These are phyloP conservation scores for Epirrita christyi DNA, from an alignment of 2,888 invertebrate species.

Conservation along the genomic window DNA sequence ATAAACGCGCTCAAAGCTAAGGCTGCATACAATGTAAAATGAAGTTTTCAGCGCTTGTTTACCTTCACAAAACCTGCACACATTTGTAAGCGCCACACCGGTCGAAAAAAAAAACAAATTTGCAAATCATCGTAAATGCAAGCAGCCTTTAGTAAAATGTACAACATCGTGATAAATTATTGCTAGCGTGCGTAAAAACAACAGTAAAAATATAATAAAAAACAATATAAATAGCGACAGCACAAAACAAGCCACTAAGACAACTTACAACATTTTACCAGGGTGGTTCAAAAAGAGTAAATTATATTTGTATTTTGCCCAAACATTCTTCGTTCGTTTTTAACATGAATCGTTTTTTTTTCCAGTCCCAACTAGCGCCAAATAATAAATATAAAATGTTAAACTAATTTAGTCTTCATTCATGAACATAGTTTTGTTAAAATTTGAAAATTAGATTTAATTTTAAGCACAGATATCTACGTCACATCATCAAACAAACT, in stretches of 20 bases:
- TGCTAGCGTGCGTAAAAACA: conserved; percentile 50
- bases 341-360: too few species aligned
- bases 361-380: too few species aligned
- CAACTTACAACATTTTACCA: conserved; percentile 44
- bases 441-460: too few species aligned
- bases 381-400: too few species aligned
- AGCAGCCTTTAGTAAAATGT: conserved; percentile 22
- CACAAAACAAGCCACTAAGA: conserved; percentile 55
- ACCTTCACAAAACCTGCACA: background rate
- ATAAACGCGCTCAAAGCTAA: conserved; percentile 47
- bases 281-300: conserved; percentile 30
- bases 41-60: background rate
- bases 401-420: too few species aligned
- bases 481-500: too few species aligned
- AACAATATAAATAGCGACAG: conserved; percentile 43
- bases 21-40: conserved; percentile 5
- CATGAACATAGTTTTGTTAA: too few species aligned
- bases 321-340: too few species aligned
- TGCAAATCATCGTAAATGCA: background rate
- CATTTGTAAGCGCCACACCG: background rate
- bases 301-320: background rate
- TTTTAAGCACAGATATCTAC: too few species aligned
- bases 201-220: conserved; percentile 37
- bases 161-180: conserved; percentile 40
- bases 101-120: conserved; percentile 3